A percentile compares a stretch with the other conserved stretches of the same genome.
phyloP scores from a whole-genome alignment of 2,888 invertebrate species.

The Clusia tigrina region DNA sequence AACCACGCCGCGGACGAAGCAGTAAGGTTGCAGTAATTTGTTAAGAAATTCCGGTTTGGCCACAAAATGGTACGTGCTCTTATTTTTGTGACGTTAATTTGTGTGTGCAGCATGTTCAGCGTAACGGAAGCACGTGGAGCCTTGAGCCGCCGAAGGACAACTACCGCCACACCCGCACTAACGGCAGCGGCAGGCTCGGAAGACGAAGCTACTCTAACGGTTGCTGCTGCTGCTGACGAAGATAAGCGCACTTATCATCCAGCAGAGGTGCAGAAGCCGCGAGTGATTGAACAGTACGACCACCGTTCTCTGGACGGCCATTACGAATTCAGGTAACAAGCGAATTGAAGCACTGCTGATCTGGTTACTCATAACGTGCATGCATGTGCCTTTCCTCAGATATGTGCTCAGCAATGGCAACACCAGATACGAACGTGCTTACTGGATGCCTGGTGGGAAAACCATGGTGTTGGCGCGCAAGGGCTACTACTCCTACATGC shows the following conservation, averaged over 20 bases:
- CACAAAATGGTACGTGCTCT: conserved; percentile 37
- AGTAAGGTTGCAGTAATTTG: too few relatives aligned
- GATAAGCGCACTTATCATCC: conserved; percentile 33
- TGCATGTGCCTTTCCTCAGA: conserved; percentile 36
- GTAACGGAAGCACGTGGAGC: conserved; percentile 33
- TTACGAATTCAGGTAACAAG: conserved; percentile 47
- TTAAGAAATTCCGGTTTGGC: too few relatives aligned
- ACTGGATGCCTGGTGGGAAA: conserved; percentile 44
- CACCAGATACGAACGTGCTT: conserved; percentile 56
- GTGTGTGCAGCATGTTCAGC: conserved; percentile 24
- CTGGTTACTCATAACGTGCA: neutral
- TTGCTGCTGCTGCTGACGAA: conserved; percentile 32
- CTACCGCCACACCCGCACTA: conserved; percentile 19
- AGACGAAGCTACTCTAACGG: conserved; percentile 32
- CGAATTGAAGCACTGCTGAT: neutral
- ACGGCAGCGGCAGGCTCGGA: conserved; percentile 29
- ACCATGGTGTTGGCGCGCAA: conserved; percentile 49
- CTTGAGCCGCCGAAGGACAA: conserved; percentile 33
- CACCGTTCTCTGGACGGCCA: conserved; percentile 44
- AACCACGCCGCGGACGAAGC: conserved; percentile 15
- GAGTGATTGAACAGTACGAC: conserved; percentile 46
- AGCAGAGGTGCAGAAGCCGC: conserved; percentile 33
- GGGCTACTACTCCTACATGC: conserved; percentile 55
- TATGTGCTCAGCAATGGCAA: conserved; percentile 54
- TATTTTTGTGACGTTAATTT: conserved; percentile 29